A percentile compares a stretch with the other conserved stretches of the same genome.
Evolutionary conservation across 2,888 invertebrate genomes (phyloP).

Genomic region (Catocala sponsa): DNA sequence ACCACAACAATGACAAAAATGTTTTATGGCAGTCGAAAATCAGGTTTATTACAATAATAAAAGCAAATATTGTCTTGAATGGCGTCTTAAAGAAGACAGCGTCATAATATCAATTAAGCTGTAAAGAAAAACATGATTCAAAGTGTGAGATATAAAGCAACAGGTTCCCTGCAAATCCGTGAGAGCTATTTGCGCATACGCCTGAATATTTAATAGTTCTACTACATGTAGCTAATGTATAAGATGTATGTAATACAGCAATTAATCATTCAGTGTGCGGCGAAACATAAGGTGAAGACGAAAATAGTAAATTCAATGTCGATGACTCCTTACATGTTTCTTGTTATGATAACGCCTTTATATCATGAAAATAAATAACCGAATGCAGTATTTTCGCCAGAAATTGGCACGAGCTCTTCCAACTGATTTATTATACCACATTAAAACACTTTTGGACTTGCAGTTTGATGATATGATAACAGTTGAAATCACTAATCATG

Average conservation of each 20-base stretch:
- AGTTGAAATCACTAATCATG: too few species aligned
- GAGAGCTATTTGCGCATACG: constrained; percentile 19
- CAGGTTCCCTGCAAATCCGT: constrained; percentile 27
- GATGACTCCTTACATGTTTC: constrained; percentile 6
- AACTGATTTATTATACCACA: too few species aligned
- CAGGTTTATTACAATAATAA: constrained; percentile 66
- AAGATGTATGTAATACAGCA: not conserved
- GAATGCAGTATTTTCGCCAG: not conserved
- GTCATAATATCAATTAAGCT: constrained; percentile 57
- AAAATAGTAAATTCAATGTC: constrained; percentile 7
- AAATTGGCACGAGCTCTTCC: not conserved
- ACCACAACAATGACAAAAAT: constrained; percentile 65
- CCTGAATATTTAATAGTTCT: constrained; percentile 14
- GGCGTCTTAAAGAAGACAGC: constrained; percentile 52
- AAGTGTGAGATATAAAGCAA: constrained; percentile 42
- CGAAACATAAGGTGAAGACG: constrained; percentile 1
- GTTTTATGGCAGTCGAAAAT: constrained; percentile 58
- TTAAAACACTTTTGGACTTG: not conserved
- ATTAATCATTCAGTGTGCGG: constrained; percentile 4
- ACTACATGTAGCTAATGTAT: not conserved
- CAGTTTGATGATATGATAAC: not conserved
- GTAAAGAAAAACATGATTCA: constrained; percentile 57
- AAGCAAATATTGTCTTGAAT: constrained; percentile 26
- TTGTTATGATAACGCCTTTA: not conserved
- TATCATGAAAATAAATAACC: not conserved